Evolutionary conservation across 2,888 invertebrate genomes (phyloP).

Genomic region (Eupsilia transversa): DNA sequence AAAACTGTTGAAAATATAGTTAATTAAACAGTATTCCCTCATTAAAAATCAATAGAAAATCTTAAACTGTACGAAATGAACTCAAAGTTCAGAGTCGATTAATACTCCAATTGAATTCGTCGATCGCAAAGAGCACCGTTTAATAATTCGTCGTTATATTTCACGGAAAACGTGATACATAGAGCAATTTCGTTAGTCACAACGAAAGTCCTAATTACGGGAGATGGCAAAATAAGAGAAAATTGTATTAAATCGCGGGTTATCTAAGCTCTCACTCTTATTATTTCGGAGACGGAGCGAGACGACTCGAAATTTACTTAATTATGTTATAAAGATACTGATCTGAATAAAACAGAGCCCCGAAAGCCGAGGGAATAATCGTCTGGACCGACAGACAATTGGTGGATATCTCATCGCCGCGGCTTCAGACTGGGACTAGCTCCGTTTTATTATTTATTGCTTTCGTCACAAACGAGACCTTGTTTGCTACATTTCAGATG

Average conservation of each 20-base stretch:
- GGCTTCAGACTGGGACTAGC: conserved; percentile 49
- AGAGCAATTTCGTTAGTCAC: conserved; percentile 74
- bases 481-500: conserved; percentile 31
- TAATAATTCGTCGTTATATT: conserved; percentile 53
- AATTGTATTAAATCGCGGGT: conserved; percentile 82
- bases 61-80: conserved; percentile 13
- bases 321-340: conserved; percentile 85
- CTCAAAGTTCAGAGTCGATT: conserved; percentile 19
- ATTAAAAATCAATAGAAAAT: conserved; percentile 8
- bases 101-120: conserved; percentile 25
- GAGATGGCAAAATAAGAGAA: conserved; percentile 78
- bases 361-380: conserved; percentile 66
- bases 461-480: conserved; percentile 44
- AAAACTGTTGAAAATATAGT: neutral
- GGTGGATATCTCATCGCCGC: conserved; percentile 70
- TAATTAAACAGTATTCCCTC: neutral
- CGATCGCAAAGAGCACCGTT: conserved; percentile 35
- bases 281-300: conserved; percentile 81
- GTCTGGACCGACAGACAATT: conserved; percentile 73
- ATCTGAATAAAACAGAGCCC: conserved; percentile 79
- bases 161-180: conserved; percentile 71
- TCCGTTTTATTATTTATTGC: conserved; percentile 62
- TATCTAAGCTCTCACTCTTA: conserved; percentile 82
- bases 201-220: conserved; percentile 79
- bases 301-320: conserved; percentile 85